Percentiles rank a stretch among this genome's conserved stretches.
phyloP scores from a whole-genome alignment of 2,797 vertebrate species.

The Liasis olivaceus region DNA sequence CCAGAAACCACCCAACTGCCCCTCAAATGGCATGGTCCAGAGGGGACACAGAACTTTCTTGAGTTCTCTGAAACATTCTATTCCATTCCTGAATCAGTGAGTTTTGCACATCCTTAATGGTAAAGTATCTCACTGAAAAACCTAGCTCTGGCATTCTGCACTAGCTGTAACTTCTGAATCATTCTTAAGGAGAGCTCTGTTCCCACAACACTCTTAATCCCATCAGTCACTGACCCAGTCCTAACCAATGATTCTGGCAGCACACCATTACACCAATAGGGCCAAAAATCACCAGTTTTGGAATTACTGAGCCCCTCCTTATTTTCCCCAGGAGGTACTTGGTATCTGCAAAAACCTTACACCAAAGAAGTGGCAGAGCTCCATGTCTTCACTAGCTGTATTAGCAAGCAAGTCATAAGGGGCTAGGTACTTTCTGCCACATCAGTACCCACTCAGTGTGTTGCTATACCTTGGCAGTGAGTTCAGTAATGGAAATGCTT shows the following conservation, averaged over 20 bases:
- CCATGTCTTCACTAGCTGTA: not conserved
- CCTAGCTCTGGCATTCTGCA: not conserved
- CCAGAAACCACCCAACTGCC: not conserved
- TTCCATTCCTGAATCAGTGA: not conserved
- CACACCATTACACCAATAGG: not conserved
- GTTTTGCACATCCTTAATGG: not conserved
- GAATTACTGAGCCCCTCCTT: not conserved
- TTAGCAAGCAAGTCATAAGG: not conserved
- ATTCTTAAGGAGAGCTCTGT: not conserved
- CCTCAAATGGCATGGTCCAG: not conserved
- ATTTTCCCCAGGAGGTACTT: not conserved
- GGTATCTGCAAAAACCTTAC: not conserved
- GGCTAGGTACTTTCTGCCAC: not conserved
- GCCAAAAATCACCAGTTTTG: not conserved
- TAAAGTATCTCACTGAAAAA: not conserved
- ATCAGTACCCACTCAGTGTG: not conserved
- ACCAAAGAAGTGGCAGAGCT: not conserved
- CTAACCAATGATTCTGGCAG: not conserved
- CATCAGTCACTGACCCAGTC: not conserved
- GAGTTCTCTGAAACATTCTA: not conserved
- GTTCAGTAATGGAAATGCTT: not conserved
- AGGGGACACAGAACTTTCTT: not conserved
- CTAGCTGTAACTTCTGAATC: not conserved
- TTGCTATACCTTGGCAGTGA: not conserved
- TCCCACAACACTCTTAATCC: not conserved